These are phyloP conservation scores for Ispidina lecontei DNA, from an alignment of 2,797 vertebrate genomes.

Conservation along the genomic window DNA sequence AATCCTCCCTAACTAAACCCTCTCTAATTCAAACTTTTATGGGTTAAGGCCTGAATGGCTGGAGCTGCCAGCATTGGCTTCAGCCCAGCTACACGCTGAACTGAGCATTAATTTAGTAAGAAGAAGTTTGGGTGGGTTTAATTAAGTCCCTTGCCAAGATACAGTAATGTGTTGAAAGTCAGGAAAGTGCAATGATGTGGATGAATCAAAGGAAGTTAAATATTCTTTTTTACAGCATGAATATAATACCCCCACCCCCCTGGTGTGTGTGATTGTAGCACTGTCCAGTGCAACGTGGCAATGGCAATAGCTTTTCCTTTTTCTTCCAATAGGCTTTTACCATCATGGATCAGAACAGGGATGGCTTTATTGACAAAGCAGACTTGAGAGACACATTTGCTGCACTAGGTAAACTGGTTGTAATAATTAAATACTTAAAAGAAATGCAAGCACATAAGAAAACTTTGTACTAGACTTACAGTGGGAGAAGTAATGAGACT, in stretches of 20 bases:
- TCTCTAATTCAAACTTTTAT: constrained; percentile 2
- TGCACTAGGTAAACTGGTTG: constrained; percentile 80
- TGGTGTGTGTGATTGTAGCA: neutral
- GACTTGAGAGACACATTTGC: constrained; percentile 89
- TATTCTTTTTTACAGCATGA: neutral
- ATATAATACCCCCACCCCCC: neutral
- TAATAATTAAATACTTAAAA: neutral
- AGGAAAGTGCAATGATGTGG: constrained; percentile 28
- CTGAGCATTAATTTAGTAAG: constrained; percentile 60
- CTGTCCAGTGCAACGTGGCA: neutral
- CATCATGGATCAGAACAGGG: constrained; percentile 93
- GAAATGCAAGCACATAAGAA: neutral
- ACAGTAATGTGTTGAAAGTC: constrained; percentile 55
- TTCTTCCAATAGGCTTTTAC: constrained; percentile 84
- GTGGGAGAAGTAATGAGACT: neutral
- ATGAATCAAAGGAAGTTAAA: constrained; percentile 56
- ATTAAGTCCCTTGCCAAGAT: constrained; percentile 70
- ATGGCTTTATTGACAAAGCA: constrained; percentile 90
- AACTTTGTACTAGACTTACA: constrained; percentile 7
- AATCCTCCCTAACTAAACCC: neutral
- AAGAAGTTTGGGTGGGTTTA: constrained; percentile 69
- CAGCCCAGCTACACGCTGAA: constrained; percentile 41
- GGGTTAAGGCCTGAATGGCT: constrained; percentile 52
- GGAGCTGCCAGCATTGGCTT: constrained; percentile 56
- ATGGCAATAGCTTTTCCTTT: neutral